A percentile compares a stretch with the other conserved stretches of the same genome.
Evolutionary conservation across 2,888 invertebrate species (phyloP).

Genomic region (Tetragonisca angustula): DNA sequence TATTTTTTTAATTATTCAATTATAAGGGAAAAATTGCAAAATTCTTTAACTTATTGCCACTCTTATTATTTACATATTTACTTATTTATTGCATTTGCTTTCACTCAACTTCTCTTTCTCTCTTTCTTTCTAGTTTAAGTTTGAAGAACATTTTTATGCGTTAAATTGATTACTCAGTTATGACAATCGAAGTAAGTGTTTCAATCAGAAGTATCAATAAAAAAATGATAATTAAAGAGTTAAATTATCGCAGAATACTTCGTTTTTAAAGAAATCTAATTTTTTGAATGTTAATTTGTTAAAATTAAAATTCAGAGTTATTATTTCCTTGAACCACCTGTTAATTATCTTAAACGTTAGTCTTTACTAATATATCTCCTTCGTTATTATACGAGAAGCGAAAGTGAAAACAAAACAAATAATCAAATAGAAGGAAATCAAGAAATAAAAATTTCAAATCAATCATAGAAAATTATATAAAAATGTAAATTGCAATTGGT

Average conservation of each 20-base stretch:
- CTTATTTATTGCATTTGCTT: background rate
- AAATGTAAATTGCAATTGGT: background rate
- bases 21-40: background rate
- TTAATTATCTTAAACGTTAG: constrained; percentile 44
- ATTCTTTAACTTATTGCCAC: background rate
- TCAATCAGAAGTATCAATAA: background rate
- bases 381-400: background rate
- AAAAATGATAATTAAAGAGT: background rate
- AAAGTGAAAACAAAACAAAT: background rate
- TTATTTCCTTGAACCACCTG: constrained; percentile 67
- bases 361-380: background rate
- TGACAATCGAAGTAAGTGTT: background rate
- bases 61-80: background rate
- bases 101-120: background rate
- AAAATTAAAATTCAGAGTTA: background rate
- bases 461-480: background rate
- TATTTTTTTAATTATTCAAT: background rate
- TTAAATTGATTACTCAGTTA: background rate
- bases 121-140: background rate
- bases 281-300: background rate
- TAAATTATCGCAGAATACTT: background rate
- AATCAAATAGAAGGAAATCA: background rate
- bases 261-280: background rate
- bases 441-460: background rate
- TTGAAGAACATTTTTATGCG: background rate